Evolutionary conservation across 2,888 invertebrate species (phyloP), one percentile per base, ranked within the genome.

Genomic region (Andrena minutula): DNA sequence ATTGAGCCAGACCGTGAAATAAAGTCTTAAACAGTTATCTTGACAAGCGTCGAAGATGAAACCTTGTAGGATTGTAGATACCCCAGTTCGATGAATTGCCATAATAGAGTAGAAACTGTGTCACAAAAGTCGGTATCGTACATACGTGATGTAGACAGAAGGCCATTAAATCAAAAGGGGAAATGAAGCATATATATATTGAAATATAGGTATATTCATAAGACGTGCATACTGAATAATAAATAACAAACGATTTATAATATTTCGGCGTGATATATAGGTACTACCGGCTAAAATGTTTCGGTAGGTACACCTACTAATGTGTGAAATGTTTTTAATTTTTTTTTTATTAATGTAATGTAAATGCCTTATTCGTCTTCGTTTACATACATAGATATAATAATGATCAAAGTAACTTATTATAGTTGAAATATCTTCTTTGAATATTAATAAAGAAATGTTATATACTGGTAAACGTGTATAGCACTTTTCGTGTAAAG

Each of bases 1-100:
- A 83, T 79, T 75, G 79, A 73, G 49, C 66, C 60, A 32, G 26
- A 71, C 60, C 66, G 72, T 64, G 30, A 47, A 58, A 76, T 83
- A 76, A 75, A 79, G 47, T 69, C 61, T 35, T 72, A 72, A 79
- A 84, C 72, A 70, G 65, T 75, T 79, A 83, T 56, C 20, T 56
- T 35, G 16, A 30, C 26, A 7, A 47, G 41, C 41, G 7, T 53
- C 12, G 47, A 63, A 75, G 56, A 68, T 61, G 61, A 60, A 68
- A 74, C 26, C 63, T 8, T 79, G 47, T 63, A 32, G 23, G 51
- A 79, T 76, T 28, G 49, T 73, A 75, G 79, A 83, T 79, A 83
- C 64, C 61, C 80, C 23, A 70, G 65, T 84, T 83, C 28, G 60
- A 61, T 72, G 58, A 80, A 80, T 83, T 70, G 80, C 69, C 69